phyloP scores from a whole-genome alignment of 2,113 vertebrate species.

The Pygoscelis antarcticus region DNA sequence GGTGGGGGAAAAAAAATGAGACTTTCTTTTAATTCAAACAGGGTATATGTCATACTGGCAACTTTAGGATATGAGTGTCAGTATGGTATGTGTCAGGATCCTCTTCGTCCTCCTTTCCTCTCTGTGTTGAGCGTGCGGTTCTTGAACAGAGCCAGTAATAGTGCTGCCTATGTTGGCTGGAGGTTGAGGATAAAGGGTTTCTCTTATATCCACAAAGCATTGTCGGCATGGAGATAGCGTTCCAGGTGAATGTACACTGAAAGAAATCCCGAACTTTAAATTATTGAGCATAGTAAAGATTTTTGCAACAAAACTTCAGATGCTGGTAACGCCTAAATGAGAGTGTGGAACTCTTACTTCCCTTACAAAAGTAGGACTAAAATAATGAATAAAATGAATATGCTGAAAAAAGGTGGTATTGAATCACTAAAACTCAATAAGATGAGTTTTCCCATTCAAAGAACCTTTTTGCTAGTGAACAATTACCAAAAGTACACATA shows the following conservation, averaged over 20 bases:
- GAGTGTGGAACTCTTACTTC: background rate
- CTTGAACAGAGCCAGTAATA: background rate
- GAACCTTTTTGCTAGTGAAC: background rate
- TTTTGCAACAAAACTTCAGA: background rate
- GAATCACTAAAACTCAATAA: background rate
- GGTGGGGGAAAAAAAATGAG: background rate
- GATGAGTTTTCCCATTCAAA: background rate
- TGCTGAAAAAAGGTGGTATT: background rate
- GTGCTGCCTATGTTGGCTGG: background rate
- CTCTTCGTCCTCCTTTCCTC: background rate
- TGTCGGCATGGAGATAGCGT: background rate
- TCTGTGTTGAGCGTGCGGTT: background rate
- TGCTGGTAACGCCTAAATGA: background rate
- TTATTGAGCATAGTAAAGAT: background rate
- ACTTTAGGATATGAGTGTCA: background rate
- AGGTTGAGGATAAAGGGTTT: background rate
- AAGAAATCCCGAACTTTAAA: background rate
- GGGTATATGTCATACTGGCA: background rate
- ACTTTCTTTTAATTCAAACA: background rate
- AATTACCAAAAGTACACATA: background rate
- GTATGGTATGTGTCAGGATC: background rate
- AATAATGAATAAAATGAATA: background rate
- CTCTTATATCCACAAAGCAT: background rate
- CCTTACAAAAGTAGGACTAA: background rate
- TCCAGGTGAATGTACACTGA: background rate